Conservation (phyloP, 2,797 vertebrate genomes). For the Leuciscus waleckii region DNA sequence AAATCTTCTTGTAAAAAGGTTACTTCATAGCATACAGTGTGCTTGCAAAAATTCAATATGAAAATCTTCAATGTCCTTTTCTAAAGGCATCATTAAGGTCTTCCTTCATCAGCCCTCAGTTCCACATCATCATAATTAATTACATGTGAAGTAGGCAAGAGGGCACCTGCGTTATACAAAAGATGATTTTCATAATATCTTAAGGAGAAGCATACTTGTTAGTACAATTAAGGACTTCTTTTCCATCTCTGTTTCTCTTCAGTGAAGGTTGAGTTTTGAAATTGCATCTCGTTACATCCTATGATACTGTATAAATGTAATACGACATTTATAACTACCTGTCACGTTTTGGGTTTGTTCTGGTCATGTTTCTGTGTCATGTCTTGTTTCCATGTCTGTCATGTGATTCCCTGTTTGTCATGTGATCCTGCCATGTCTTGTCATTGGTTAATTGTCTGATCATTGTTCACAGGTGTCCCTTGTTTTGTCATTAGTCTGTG, state of each 20-base stretch:
- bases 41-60: neutral
- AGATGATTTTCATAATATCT: constrained; percentile 61
- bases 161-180: constrained; percentile 5
- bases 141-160: constrained; percentile 30
- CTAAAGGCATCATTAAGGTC: constrained; percentile 55
- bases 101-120: constrained; percentile 54
- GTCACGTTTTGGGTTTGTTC: too few relatives aligned
- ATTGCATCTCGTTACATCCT: neutral
- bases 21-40: neutral
- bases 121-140: constrained; percentile 62
- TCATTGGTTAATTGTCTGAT: too few relatives aligned
- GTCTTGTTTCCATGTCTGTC: too few relatives aligned
- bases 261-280: neutral
- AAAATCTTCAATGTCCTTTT: constrained; percentile 34
- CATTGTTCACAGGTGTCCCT: too few relatives aligned
- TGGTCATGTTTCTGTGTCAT: too few relatives aligned
- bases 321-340: neutral
- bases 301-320: neutral
- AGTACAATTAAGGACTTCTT: constrained; percentile 41
- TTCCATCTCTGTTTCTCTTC: constrained; percentile 1
- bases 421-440: too few relatives aligned
- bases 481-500: too few relatives aligned
- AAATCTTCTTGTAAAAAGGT: neutral
- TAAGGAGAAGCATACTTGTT: constrained; percentile 49
- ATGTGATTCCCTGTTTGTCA: too few relatives aligned